These are phyloP conservation scores for Amphiprion ocellaris DNA, from an alignment of 2,113 vertebrate species.

Conservation along the genomic window DNA sequence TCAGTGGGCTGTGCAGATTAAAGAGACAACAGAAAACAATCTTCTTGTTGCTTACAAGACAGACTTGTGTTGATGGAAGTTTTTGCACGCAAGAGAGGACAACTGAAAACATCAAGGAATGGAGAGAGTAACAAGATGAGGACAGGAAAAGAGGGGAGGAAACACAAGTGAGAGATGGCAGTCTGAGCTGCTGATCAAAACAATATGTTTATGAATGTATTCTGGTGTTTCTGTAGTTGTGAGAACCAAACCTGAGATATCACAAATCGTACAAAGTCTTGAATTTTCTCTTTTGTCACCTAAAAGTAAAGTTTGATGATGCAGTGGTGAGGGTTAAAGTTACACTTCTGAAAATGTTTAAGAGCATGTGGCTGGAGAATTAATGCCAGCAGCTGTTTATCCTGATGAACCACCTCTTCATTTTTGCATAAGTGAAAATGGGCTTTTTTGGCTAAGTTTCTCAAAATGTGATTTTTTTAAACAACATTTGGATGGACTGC, in stretches of 20 bases:
- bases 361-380: too few relatives aligned
- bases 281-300: not conserved
- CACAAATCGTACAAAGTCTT: not conserved
- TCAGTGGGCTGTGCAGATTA: slow-evolving; percentile 32
- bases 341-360: too few relatives aligned
- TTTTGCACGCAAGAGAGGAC: slow-evolving; percentile 39
- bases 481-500: too few relatives aligned
- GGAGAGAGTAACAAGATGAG: slow-evolving; percentile 14
- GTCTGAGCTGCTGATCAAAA: slow-evolving; percentile 26
- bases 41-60: slow-evolving; percentile 23
- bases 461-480: too few relatives aligned
- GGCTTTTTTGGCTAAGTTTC: too few relatives aligned
- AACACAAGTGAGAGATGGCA: slow-evolving; percentile 16
- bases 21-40: slow-evolving; percentile 43
- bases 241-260: slow-evolving; percentile 4
- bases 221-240: slow-evolving; percentile 1
- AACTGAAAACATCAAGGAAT: not conserved
- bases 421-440: too few relatives aligned
- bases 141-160: slow-evolving; percentile 6
- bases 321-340: not conserved
- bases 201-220: not conserved
- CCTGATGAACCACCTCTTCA: too few relatives aligned
- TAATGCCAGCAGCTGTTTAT: too few relatives aligned
- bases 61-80: slow-evolving; percentile 32
- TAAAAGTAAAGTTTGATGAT: not conserved